A percentile compares a stretch with the other conserved stretches of the same genome.
Evolutionary conservation across 2,797 vertebrate species (phyloP).

Genomic region (Sebastes trivittatus): DNA sequence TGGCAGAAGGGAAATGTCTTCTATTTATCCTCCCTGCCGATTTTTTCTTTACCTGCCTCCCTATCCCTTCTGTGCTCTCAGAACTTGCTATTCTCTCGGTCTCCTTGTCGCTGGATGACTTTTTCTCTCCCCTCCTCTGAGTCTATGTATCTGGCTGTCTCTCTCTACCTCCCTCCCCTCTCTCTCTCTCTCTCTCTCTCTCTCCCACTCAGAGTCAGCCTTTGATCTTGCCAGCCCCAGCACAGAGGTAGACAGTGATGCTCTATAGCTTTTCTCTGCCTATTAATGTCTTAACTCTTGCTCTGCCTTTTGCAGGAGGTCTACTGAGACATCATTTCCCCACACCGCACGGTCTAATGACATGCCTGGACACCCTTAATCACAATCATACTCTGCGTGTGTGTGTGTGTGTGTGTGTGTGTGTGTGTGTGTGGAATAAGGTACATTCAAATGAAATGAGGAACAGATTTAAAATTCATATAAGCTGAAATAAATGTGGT

Average conservation of each 20-base stretch:
- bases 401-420: not conserved
- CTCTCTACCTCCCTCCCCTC: constrained; percentile 2
- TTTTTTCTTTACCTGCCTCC: constrained; percentile 61
- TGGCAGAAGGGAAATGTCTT: constrained; percentile 73
- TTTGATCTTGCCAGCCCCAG: constrained; percentile 77
- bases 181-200: not conserved
- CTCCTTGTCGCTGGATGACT: constrained; percentile 73
- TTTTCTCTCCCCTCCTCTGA: constrained; percentile 58
- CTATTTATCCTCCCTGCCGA: constrained; percentile 66
- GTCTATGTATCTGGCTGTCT: constrained; percentile 60
- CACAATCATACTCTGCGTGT: constrained; percentile 29
- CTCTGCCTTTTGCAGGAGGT: constrained; percentile 70
- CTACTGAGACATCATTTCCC: constrained; percentile 80
- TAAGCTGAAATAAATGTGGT: constrained; percentile 19
- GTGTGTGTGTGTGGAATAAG: not conserved
- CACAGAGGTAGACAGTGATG: constrained; percentile 82
- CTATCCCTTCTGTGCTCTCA: constrained; percentile 66
- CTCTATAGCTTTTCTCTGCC: constrained; percentile 79
- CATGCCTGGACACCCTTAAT: constrained; percentile 63
- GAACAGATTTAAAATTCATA: constrained; percentile 32
- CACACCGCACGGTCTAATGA: constrained; percentile 63
- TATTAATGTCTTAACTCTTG: constrained; percentile 80
- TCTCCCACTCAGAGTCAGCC: constrained; percentile 58
- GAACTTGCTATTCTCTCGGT: constrained; percentile 71
- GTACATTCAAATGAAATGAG: constrained; percentile 32